Conservation (phyloP, 2,888 invertebrate species). For the Didymodactylos carnosus region DNA sequence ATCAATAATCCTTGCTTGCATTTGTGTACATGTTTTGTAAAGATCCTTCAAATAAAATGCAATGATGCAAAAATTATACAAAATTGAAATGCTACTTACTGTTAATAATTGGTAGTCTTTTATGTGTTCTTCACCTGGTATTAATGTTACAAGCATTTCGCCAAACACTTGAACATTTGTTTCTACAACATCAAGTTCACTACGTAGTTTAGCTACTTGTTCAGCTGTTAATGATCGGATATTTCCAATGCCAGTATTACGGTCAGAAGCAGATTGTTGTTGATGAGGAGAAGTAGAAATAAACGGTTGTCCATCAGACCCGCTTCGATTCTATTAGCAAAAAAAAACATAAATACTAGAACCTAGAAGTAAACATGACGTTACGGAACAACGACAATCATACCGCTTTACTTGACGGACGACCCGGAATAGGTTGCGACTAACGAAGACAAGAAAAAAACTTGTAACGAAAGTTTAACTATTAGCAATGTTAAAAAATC, state of each 20-base stretch:
- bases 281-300: too few species aligned
- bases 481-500: too few species aligned
- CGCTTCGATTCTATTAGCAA: background rate
- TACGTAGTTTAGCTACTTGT: slow-evolving; percentile 66
- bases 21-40: slow-evolving; percentile 58
- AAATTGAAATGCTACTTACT: slow-evolving; percentile 37
- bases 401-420: background rate
- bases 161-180: slow-evolving; percentile 58
- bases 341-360: background rate
- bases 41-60: slow-evolving; percentile 30
- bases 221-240: slow-evolving; percentile 46
- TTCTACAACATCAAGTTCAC: slow-evolving; percentile 76
- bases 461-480: too few species aligned
- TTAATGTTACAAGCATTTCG: slow-evolving; percentile 79
- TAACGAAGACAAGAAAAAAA: background rate
- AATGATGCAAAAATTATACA: background rate
- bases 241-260: background rate
- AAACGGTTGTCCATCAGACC: background rate
- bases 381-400: background rate
- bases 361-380: too few species aligned
- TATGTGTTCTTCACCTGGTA: slow-evolving; percentile 57
- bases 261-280: background rate
- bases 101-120: slow-evolving; percentile 68
- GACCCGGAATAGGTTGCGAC: background rate
- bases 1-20: slow-evolving; percentile 86